Base-by-base conservation (phyloP, 2,113 vertebrate species). In the Leiothrix lutea region DNA sequence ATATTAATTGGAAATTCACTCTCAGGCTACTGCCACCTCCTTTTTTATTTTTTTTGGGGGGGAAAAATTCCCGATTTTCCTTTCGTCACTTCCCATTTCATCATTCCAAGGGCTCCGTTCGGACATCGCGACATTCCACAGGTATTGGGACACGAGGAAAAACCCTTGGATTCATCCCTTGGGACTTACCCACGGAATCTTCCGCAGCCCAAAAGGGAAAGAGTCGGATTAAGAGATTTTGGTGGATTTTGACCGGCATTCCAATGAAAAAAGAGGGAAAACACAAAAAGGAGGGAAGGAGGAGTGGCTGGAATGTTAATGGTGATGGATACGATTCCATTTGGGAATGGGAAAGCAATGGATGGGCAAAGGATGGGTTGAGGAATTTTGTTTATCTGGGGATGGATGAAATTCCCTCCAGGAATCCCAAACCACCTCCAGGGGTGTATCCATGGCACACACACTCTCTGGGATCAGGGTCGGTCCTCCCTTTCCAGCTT, bases 161-260 rank as follows among this genome's bases (percentile, higher is more conserved):
- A 94, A 74, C 8, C 2, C 31, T 86, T 33, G 51, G 48, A 51
- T 36, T 36, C 26, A 77, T 51, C 44, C 61, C 60, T n/a, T 47
- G 19, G 16, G 33, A 94, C 95, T 97, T 91, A 97, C 96, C 96
- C 95, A 96, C 0, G 20, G 93, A 36, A 92, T 92, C 97, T 28
- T 96, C 97, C 89, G 95, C 93, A 92, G 97, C 95, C 83, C 65
- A 45, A 74, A 81, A 81, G 79, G 92, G 60, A 97, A 94, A 95
- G 42, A 90, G 28, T 6, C 10, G 48, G 87, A 54, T 94, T 83
- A n/a, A 97, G 94, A 71, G 44, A 28, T 29, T 73, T 88, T 8
- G 40, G 35, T 29, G 79, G 74, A 61, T 82, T 85, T 75, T 25
- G 56, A 80, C 8, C 1, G 1, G 40, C 9, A 60, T 58, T 70